Evolutionary conservation across 35 echinoderm and acorn worm genomes (phyloP).

Genomic region (Ptychodera flava): DNA sequence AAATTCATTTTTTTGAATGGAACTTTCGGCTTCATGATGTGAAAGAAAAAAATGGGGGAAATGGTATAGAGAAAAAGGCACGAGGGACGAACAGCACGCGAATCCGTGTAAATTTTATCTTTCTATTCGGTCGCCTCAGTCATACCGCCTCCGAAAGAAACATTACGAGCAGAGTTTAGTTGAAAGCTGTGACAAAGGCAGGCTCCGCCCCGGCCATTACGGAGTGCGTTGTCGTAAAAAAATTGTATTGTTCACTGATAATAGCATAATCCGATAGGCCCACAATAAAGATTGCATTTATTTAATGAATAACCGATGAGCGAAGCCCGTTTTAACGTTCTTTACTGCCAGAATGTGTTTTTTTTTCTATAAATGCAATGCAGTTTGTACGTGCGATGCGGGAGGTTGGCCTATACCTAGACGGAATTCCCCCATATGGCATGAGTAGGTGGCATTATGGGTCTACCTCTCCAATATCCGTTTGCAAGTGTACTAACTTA

Average conservation of each 20-base stretch:
- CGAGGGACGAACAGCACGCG: no score
- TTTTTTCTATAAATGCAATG: no score
- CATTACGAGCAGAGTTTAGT: background rate
- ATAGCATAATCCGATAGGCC: background rate
- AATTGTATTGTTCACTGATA: background rate
- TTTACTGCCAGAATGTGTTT: no score
- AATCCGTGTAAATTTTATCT: no score
- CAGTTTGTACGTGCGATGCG: no score
- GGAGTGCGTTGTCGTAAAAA: background rate
- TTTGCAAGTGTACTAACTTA: background rate
- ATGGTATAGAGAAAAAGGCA: no score
- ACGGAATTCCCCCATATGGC: background rate
- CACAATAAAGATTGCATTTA: constrained; percentile 2
- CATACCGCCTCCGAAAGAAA: no score
- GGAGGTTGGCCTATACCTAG: no score
- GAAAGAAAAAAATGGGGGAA: no score
- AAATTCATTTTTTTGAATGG: no score
- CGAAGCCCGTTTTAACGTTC: background rate
- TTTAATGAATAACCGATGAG: constrained; percentile 1
- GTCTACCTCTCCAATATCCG: background rate
- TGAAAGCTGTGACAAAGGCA: background rate
- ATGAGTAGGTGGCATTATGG: background rate
- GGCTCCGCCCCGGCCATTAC: background rate
- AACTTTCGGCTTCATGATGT: no score
- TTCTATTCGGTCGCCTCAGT: no score